phyloP scores from a whole-genome alignment of 92 coral and sea anemone genomes.

The Virgularia gustaviana region DNA sequence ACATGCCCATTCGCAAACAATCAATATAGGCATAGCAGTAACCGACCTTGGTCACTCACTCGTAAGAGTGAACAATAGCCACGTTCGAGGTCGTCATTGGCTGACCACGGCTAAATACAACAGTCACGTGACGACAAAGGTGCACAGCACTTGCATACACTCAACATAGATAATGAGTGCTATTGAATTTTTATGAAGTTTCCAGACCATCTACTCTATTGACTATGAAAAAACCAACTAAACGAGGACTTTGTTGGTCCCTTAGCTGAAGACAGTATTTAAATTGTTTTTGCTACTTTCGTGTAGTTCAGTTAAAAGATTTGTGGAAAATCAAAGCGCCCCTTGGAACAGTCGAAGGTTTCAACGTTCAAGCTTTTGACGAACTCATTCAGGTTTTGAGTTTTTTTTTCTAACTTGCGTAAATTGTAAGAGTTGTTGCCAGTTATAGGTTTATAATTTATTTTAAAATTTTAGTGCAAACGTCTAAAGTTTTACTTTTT shows the following conservation, averaged over 20 bases:
- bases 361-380: slow-evolving; percentile 74
- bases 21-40: too few species aligned
- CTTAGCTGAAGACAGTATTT: neutral
- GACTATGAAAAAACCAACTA: too few species aligned
- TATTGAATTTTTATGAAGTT: too few species aligned
- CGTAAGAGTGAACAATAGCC: too few species aligned
- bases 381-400: slow-evolving; percentile 69
- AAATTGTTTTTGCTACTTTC: neutral
- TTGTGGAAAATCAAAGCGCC: slow-evolving; percentile 95
- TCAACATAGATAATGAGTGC: too few species aligned
- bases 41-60: too few species aligned
- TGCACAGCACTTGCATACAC: too few species aligned
- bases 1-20: too few species aligned
- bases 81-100: too few species aligned
- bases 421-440: neutral
- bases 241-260: neutral
- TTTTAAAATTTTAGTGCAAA: neutral
- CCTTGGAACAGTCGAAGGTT: slow-evolving; percentile 72
- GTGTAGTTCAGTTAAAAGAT: slow-evolving; percentile 75
- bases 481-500: neutral
- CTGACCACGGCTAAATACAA: too few species aligned
- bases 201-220: too few species aligned
- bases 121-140: too few species aligned
- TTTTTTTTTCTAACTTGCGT: neutral
- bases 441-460: neutral